phyloP scores from a whole-genome alignment of 2,888 invertebrate species.

The Limenitis camilla region DNA sequence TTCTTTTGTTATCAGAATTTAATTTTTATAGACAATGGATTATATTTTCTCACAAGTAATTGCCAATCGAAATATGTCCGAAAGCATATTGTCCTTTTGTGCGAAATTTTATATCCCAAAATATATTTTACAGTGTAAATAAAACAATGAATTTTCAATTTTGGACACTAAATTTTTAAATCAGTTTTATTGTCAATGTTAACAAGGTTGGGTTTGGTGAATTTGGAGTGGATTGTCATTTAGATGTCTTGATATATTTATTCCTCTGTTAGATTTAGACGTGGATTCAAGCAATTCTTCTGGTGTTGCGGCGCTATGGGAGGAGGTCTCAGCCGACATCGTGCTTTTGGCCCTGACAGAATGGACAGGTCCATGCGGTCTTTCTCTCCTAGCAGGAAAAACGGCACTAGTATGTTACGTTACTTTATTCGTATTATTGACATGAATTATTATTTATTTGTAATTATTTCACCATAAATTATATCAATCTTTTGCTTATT shows the following conservation, averaged over 20 bases:
- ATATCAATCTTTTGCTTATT: neutral
- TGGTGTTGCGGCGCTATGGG: conserved; percentile 87
- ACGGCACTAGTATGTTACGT: conserved; percentile 56
- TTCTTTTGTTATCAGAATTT: too few species aligned
- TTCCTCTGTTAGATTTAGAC: conserved; percentile 81
- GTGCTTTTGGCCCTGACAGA: conserved; percentile 84
- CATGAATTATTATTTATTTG: neutral
- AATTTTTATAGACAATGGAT: too few species aligned
- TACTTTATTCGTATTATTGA: neutral
- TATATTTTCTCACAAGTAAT: too few species aligned
- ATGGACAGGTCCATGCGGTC: conserved; percentile 87
- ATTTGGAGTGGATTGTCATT: neutral
- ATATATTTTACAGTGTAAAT: too few species aligned
- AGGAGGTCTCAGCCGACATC: conserved; percentile 79
- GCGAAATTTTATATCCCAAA: too few species aligned
- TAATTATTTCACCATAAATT: too few species aligned
- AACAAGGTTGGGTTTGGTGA: neutral
- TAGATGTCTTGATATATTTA: neutral
- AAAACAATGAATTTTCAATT: too few species aligned
- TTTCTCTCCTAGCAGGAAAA: conserved; percentile 71
- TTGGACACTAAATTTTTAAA: too few species aligned
- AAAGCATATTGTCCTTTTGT: too few species aligned
- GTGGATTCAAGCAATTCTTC: conserved; percentile 94
- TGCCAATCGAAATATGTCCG: too few species aligned
- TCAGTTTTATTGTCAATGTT: neutral